Conservation (phyloP, 2,113 vertebrate genomes). For the Ailuropoda melanoleuca region DNA sequence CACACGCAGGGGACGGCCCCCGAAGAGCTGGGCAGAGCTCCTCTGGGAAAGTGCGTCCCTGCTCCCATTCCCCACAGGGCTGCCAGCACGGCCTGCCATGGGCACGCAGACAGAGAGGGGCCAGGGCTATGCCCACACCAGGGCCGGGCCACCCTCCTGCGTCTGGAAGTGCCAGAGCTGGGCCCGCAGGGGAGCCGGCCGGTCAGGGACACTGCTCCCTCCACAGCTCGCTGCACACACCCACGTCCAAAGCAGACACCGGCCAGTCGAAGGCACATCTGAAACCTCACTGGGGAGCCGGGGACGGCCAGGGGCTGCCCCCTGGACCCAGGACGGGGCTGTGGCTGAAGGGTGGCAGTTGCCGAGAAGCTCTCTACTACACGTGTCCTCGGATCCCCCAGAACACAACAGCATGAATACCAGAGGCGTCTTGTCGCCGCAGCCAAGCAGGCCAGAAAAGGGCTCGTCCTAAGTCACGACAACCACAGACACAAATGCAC, state of each 20-base stretch:
- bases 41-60: not conserved
- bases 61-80: accelerated
- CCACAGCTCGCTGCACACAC: not conserved
- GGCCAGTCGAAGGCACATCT: not conserved
- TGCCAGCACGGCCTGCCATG: not conserved
- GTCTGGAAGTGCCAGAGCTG: not conserved
- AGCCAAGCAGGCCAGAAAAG: constrained; percentile 23
- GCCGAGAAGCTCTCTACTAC: not conserved
- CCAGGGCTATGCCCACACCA: accelerated
- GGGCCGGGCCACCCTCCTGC: accelerated
- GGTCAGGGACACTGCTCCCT: not conserved
- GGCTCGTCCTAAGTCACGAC: constrained; percentile 48
- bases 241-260: not conserved
- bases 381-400: not conserved
- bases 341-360: accelerated
- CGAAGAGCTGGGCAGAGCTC: not conserved
- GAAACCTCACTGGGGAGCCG: not conserved
- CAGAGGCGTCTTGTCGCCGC: not conserved
- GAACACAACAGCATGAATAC: constrained; percentile 41
- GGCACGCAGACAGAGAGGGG: not conserved
- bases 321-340: not conserved
- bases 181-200: accelerated
- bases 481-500: not conserved
- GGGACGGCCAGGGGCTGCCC: not conserved
- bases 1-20: not conserved